phyloP scores from a whole-genome alignment of 2,888 invertebrate genomes.

The Osmoderma eremita region DNA sequence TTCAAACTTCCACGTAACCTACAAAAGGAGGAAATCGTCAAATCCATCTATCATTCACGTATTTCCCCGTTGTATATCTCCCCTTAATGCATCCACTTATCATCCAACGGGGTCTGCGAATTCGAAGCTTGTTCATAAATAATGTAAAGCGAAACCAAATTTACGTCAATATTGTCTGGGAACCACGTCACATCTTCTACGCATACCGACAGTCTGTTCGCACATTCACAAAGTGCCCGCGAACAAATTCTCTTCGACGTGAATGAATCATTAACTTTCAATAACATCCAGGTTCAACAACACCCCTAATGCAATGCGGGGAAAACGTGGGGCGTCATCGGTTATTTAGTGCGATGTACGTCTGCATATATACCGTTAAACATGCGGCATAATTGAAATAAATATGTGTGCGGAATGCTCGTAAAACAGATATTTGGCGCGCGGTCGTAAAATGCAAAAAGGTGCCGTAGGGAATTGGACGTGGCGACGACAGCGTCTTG shows the following conservation, averaged over 20 bases:
- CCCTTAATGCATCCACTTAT: too few species aligned
- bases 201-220: too few species aligned
- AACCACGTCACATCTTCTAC: too few species aligned
- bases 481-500: background rate
- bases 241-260: background rate
- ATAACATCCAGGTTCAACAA: background rate
- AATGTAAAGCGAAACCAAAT: too few species aligned
- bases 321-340: background rate
- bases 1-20: too few species aligned
- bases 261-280: background rate
- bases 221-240: background rate
- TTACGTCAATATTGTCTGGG: too few species aligned
- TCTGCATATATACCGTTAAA: background rate
- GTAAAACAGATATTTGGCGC: conserved; percentile 10
- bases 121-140: too few species aligned
- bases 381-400: conserved; percentile 17
- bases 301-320: background rate
- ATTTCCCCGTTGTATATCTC: too few species aligned
- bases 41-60: too few species aligned
- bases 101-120: too few species aligned
- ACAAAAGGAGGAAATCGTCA: too few species aligned
- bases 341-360: background rate
- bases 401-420: background rate
- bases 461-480: background rate
- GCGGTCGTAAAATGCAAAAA: conserved; percentile 10